These are phyloP conservation scores for Struthio camelus DNA, from an alignment of 2,113 vertebrate genomes.

Conservation along the genomic window DNA sequence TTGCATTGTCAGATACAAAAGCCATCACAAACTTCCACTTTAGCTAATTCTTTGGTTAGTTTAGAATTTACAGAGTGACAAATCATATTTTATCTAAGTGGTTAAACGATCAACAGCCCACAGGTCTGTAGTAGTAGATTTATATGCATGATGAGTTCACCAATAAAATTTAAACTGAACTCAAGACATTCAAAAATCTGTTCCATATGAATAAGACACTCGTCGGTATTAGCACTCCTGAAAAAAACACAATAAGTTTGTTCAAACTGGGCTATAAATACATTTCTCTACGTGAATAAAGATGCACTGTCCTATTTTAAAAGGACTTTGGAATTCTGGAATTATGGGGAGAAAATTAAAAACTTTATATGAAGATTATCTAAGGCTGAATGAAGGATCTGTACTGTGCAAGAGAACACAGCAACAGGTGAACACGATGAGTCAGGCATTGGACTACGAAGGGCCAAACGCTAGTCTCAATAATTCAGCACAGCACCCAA, in stretches of 20 bases:
- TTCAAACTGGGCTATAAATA: not conserved
- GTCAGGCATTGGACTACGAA: not conserved
- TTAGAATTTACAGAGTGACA: not conserved
- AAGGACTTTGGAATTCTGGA: not conserved
- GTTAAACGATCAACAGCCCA: not conserved
- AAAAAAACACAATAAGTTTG: not conserved
- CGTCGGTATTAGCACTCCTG: not conserved
- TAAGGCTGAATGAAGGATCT: not conserved
- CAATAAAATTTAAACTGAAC: not conserved
- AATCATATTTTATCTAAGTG: not conserved
- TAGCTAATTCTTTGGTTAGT: not conserved
- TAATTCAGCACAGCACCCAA: not conserved
- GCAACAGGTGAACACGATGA: constrained; percentile 23
- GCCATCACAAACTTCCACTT: not conserved
- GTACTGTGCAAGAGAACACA: not conserved
- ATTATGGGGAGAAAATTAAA: not conserved
- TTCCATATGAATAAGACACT: not conserved
- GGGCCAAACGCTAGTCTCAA: not conserved
- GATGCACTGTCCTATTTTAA: not conserved
- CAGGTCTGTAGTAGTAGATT: not conserved
- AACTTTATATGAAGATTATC: not conserved
- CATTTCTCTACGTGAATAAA: not conserved
- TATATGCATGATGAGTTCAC: not conserved
- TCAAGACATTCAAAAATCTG: not conserved
- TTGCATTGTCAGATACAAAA: not conserved